Evolutionary conservation across 92 coral and sea anemone genomes (phyloP), one percentile per base, ranked within the genome.

Genomic region (Umimayanthus chanpuru): DNA sequence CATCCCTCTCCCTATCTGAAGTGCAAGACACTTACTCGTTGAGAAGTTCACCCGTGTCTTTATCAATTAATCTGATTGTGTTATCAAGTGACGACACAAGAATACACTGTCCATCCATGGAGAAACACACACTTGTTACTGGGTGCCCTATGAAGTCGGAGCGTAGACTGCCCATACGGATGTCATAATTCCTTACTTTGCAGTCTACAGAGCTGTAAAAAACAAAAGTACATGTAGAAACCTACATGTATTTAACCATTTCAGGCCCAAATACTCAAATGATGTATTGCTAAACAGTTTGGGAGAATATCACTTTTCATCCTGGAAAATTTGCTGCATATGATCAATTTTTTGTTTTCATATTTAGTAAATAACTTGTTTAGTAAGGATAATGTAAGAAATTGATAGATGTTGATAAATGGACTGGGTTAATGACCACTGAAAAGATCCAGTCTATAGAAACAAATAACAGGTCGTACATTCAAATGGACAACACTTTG

Each of bases 11-110:
- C 50, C 50, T 47, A 47, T 5, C 12, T 11, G 0, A 53, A 5
- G 39, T 64, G 39, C 30, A 61, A 21, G 39, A 30, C 1, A 75
- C 97, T 76, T 89, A 96, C 99, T 95, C 98, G 85, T 97, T 97
- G 10, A 97, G 92, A 72, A 97, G 89, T 80, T 97, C 99, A 28
- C 99, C 99, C 21, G 99, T 91, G 72, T 91, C 98, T 89, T 97
- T 97, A 74, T 97, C 99, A 86, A 97, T 61, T 81, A 97, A 80
- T 40, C 98, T 86, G 39, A 97, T 93, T 40, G 98, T 95, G 77
- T 91, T 90, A 76, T 97, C 98, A 18, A 97, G 94, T n/a, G 99
- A 90, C n/a, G 99, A 95, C 23, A 84, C 93, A 89, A 97, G 77
- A 25, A 95, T 80, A 85, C 99, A 97, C 85, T 97, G 99, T 29